phyloP scores from a whole-genome alignment of 1,140 invertebrate genomes.

The Bombus turneri region DNA sequence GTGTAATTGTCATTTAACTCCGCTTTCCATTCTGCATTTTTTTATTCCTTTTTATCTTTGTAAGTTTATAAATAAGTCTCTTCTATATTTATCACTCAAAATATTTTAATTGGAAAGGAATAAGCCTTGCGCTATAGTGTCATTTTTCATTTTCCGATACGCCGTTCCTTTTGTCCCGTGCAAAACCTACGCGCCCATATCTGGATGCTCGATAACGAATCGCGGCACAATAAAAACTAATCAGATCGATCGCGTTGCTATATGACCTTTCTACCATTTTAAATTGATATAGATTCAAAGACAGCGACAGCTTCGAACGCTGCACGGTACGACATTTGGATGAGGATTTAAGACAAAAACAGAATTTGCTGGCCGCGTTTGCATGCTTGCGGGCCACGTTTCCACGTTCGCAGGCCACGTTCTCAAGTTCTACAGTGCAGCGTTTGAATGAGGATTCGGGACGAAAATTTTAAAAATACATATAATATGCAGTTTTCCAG shows the following conservation, averaged over 20 bases:
- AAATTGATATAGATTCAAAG: not conserved
- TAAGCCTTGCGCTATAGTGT: not conserved
- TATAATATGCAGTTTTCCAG: too few relatives aligned
- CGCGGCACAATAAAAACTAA: slow-evolving; percentile 27
- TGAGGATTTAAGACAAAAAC: too few relatives aligned
- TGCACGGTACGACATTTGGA: not conserved
- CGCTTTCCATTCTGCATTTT: not conserved
- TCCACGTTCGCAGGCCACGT: too few relatives aligned
- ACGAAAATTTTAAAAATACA: too few relatives aligned
- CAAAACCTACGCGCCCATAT: slow-evolving; percentile 7
- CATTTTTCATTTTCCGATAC: not conserved
- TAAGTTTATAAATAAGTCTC: not conserved
- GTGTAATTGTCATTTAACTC: too few relatives aligned
- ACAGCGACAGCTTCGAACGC: too few relatives aligned
- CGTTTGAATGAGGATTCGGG: too few relatives aligned
- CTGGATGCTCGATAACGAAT: not conserved
- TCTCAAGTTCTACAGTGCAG: too few relatives aligned
- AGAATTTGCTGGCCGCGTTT: too few relatives aligned
- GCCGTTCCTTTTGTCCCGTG: slow-evolving; percentile 4
- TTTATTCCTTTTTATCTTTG: not conserved
- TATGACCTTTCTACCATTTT: not conserved
- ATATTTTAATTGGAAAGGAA: not conserved
- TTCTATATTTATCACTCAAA: not conserved
- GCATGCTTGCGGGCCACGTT: too few relatives aligned
- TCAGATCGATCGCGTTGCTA: not conserved